Evolutionary conservation across 2,888 invertebrate species (phyloP).

Genomic region (Pachliopta kotzebuea): DNA sequence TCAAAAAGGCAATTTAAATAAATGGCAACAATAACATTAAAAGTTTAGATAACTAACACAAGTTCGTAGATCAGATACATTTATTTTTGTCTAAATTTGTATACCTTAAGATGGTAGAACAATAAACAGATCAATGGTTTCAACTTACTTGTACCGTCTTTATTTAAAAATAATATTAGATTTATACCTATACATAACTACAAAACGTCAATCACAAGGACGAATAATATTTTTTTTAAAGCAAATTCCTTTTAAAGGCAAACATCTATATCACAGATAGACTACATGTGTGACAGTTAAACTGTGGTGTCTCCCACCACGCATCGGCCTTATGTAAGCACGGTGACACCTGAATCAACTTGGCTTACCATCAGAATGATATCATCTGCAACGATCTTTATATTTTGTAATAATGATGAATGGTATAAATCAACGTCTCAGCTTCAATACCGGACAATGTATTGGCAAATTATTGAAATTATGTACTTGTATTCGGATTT

Average conservation of each 20-base stretch:
- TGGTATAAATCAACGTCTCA: not conserved
- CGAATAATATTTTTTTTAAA: conserved; percentile 2
- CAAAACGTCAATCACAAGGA: conserved; percentile 5
- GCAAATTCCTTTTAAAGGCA: conserved; percentile 7
- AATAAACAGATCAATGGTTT: too few species aligned
- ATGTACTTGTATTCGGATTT: too few species aligned
- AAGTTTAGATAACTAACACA: too few species aligned
- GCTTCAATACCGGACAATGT: too few species aligned
- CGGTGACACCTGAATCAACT: conserved; percentile 29
- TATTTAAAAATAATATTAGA: not conserved
- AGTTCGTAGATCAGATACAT: too few species aligned
- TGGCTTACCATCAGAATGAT: conserved; percentile 16
- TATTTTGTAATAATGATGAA: not conserved
- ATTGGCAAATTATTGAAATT: too few species aligned
- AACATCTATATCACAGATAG: conserved; percentile 14
- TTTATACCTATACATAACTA: not conserved
- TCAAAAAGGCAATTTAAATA: too few species aligned
- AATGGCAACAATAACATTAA: too few species aligned
- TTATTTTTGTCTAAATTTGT: too few species aligned
- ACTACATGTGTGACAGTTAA: conserved; percentile 19
- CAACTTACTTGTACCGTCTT: not conserved
- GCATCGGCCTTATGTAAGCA: conserved; percentile 13
- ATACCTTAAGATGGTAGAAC: too few species aligned
- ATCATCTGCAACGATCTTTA: conserved; percentile 7
- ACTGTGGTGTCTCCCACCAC: conserved; percentile 20